Evolutionary conservation across 2,113 vertebrate genomes (phyloP).

Genomic region (Cyprinus carpio): DNA sequence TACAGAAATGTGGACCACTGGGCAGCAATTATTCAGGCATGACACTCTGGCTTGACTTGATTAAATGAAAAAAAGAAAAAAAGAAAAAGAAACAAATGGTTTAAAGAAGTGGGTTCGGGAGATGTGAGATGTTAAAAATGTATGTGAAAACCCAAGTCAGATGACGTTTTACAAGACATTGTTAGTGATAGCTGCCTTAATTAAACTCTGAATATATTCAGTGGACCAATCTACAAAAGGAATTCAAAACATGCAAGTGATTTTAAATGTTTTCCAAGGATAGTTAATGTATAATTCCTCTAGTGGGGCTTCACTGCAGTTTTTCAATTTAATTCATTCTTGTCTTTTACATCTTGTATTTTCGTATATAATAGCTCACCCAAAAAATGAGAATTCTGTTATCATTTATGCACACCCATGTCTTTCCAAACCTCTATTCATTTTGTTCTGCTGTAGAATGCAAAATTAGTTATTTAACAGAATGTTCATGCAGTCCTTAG

Average conservation of each 20-base stretch:
- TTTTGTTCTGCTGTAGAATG: too few relatives aligned
- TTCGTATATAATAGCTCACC: neutral
- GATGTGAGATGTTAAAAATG: constrained; percentile 2
- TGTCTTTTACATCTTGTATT: neutral
- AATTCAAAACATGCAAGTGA: neutral
- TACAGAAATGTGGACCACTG: constrained; percentile 28
- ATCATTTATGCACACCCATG: neutral
- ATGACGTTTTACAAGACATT: neutral
- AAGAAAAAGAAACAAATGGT: neutral
- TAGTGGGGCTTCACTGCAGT: neutral
- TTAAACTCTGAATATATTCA: neutral
- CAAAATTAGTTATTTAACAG: too few relatives aligned
- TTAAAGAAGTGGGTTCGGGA: neutral
- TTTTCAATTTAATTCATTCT: neutral
- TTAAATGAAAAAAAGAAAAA: too few relatives aligned
- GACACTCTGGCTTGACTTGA: constrained; percentile 21
- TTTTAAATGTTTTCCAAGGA: neutral
- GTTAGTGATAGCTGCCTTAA: neutral
- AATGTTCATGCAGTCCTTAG: too few relatives aligned
- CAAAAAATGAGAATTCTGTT: neutral
- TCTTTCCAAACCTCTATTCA: too few relatives aligned
- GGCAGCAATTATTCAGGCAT: constrained; percentile 28
- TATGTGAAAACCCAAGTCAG: neutral
- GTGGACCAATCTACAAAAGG: neutral
- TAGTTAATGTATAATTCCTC: neutral